phyloP scores from a whole-genome alignment of 1,140 invertebrate genomes.

The Leptinotarsa undecemlineata region DNA sequence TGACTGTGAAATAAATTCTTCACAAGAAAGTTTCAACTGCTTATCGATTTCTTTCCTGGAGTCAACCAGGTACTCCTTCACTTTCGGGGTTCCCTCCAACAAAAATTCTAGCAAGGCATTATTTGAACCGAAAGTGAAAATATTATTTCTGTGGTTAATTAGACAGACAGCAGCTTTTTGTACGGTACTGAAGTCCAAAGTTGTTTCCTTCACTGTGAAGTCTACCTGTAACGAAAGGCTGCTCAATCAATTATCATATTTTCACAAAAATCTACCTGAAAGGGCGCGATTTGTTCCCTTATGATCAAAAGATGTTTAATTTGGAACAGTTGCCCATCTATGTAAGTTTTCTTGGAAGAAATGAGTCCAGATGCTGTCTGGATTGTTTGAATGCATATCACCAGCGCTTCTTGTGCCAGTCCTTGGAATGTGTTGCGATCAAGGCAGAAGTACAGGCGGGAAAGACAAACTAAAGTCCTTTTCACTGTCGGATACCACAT shows the following conservation, averaged over 20 bases:
- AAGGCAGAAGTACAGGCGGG: conserved; percentile 92
- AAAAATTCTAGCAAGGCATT: conserved; percentile 93
- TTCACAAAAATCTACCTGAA: conserved; percentile 71
- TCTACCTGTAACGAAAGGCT: conserved; percentile 86
- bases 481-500: conserved; percentile 99
- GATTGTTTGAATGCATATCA: conserved; percentile 89
- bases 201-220: conserved; percentile 89
- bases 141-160: conserved; percentile 80
- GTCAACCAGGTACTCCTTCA: conserved; percentile 88
- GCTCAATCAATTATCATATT: not conserved
- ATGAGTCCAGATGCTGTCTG: conserved; percentile 76
- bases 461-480: conserved; percentile 91
- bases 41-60: conserved; percentile 94
- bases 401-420: conserved; percentile 92
- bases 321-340: conserved; percentile 96
- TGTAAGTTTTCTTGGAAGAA: conserved; percentile 63
- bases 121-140: conserved; percentile 86
- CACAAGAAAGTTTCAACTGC: conserved; percentile 89
- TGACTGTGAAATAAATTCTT: conserved; percentile 82
- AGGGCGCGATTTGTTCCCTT: conserved; percentile 96
- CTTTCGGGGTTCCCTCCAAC: conserved; percentile 86
- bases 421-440: conserved; percentile 95
- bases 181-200: conserved; percentile 87
- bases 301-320: conserved; percentile 97
- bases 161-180: conserved; percentile 85